Conservation (phyloP, 53 echinoderm and acorn worm genomes). For the Stichopus horrens region DNA sequence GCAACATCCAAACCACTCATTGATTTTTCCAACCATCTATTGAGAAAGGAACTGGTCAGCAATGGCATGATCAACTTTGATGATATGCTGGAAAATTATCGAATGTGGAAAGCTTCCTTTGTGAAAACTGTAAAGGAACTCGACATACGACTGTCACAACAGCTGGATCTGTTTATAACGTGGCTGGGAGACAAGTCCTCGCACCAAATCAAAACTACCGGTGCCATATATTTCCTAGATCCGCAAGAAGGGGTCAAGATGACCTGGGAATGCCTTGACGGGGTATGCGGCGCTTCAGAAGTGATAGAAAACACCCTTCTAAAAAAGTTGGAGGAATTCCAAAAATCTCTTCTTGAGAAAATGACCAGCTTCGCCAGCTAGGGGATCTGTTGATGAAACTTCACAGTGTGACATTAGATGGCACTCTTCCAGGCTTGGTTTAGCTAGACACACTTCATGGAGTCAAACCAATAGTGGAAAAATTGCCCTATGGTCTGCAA, state of each 20-base stretch:
- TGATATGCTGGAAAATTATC: conserved; percentile 52
- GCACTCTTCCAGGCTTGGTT: conserved; percentile 45
- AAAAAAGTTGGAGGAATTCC: conserved; percentile 5
- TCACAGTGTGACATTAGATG: conserved; percentile 42
- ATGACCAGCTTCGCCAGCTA: conserved; percentile 39
- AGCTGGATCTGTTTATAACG: conserved; percentile 55
- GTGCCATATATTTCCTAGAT: background rate
- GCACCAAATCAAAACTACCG: background rate
- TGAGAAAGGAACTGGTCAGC: conserved; percentile 44
- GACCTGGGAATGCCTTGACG: conserved; percentile 47
- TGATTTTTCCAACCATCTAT: too few species aligned
- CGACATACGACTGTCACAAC: conserved; percentile 31
- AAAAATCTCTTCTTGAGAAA: conserved; percentile 36
- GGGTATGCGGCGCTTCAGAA: conserved; percentile 46
- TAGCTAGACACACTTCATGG: conserved; percentile 55
- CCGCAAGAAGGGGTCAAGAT: background rate
- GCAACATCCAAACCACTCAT: too few species aligned
- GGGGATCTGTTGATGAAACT: conserved; percentile 47
- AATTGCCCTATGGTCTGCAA: conserved; percentile 51
- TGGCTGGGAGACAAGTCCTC: conserved; percentile 1
- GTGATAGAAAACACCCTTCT: conserved; percentile 2
- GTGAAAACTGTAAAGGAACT: conserved; percentile 27
- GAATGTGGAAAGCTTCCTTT: conserved; percentile 49
- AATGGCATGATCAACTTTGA: conserved; percentile 46
- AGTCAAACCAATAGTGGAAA: conserved; percentile 41